Conservation (phyloP, 1,140 invertebrate genomes). For the Bombus turneri region DNA sequence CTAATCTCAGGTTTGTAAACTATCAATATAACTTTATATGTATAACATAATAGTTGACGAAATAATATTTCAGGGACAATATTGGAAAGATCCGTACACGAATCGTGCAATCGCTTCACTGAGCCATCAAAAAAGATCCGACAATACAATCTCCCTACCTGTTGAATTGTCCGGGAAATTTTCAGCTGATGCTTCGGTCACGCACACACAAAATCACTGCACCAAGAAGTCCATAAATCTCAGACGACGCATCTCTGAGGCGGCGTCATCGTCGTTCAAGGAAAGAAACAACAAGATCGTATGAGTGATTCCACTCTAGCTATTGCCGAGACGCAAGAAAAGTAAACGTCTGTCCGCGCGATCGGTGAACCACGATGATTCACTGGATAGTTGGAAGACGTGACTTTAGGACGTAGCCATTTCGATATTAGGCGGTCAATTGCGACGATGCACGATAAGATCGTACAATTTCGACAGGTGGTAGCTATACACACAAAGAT, state of each 20-base stretch:
- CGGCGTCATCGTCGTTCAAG: background rate
- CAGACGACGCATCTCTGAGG: background rate
- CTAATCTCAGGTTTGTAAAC: background rate
- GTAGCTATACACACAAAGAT: conserved; percentile 46
- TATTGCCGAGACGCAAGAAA: background rate
- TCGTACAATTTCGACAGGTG: conserved; percentile 36
- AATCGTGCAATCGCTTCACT: background rate
- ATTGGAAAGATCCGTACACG: too few relatives aligned
- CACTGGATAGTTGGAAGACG: background rate
- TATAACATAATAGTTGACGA: too few relatives aligned
- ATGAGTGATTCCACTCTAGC: background rate
- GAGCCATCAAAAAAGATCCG: background rate
- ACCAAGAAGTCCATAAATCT: conserved; percentile 9
- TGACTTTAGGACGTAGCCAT: conserved; percentile 74
- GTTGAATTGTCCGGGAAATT: conserved; percentile 5
- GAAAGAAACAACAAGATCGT: background rate
- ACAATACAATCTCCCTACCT: conserved; percentile 12
- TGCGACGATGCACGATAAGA: conserved; percentile 22
- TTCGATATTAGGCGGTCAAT: conserved; percentile 69
- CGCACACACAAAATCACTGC: conserved; percentile 38
- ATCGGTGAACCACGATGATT: conserved; percentile 32
- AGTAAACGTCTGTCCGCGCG: background rate
- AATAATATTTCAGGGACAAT: background rate
- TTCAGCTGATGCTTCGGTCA: conserved; percentile 22
- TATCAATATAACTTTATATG: background rate